These are phyloP conservation scores for Conger conger DNA, from an alignment of 2,113 vertebrate species.

Conservation along the genomic window DNA sequence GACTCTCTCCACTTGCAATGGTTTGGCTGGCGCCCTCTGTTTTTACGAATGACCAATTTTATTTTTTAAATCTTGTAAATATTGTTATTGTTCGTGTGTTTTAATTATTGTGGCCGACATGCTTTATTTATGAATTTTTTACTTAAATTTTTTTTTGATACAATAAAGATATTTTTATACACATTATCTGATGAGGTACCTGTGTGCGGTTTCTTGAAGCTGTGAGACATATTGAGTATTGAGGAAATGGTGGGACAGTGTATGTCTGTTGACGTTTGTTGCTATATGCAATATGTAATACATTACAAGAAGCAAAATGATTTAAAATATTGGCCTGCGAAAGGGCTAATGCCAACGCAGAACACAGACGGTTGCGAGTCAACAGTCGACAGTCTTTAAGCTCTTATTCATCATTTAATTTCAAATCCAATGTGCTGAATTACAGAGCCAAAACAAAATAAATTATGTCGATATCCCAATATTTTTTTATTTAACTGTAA, in stretches of 20 bases:
- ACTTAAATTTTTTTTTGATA: constrained; percentile 52
- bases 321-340: too few species aligned
- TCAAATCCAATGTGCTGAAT: too few species aligned
- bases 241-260: not conserved
- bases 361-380: too few species aligned
- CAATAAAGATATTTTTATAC: constrained; percentile 70
- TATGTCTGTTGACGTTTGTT: not conserved
- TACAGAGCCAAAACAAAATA: too few species aligned
- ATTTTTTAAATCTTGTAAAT: constrained; percentile 22
- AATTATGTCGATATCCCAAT: too few species aligned
- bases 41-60: not conserved
- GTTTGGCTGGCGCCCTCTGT: not conserved
- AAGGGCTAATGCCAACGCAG: too few species aligned
- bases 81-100: constrained; percentile 16
- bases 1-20: too few species aligned
- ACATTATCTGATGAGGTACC: not conserved
- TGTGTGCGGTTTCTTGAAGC: not conserved
- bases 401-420: too few species aligned
- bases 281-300: too few species aligned
- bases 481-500: too few species aligned
- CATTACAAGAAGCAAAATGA: too few species aligned
- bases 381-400: too few species aligned
- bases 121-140: constrained; percentile 57
- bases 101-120: constrained; percentile 32
- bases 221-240: not conserved